Conservation (phyloP, 1,140 invertebrate genomes). For the Lepidurus packardi region DNA sequence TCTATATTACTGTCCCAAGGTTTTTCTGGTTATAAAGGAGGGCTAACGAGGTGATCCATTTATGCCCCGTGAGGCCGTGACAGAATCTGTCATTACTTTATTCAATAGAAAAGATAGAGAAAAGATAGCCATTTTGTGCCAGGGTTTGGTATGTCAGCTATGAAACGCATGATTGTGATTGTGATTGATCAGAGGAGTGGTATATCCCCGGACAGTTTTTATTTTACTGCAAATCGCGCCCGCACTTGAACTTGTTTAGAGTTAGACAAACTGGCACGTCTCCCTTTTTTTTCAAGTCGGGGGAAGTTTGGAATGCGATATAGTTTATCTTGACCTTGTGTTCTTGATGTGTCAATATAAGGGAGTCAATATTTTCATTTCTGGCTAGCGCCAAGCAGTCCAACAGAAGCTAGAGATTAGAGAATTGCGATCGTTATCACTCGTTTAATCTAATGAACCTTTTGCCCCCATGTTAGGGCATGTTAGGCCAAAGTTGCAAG, state of each 20-base stretch:
- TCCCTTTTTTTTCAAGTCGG: neutral
- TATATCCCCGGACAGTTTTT: too few relatives aligned
- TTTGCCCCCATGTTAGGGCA: neutral
- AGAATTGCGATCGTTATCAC: neutral
- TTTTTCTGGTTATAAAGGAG: neutral
- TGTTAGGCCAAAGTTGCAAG: constrained; percentile 2
- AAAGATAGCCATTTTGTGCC: neutral
- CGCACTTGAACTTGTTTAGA: too few relatives aligned
- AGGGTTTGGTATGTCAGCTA: neutral
- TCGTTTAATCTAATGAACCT: neutral
- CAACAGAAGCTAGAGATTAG: neutral
- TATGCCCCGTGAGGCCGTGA: neutral
- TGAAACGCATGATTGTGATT: neutral
- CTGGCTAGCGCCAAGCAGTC: constrained; percentile 7
- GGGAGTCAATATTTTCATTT: neutral
- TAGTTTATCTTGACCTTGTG: constrained; percentile 15
- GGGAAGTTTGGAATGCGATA: neutral
- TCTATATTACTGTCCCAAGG: neutral
- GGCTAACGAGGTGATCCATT: constrained; percentile 7
- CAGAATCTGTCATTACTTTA: constrained; percentile 1
- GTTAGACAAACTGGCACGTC: too few relatives aligned
- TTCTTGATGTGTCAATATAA: neutral
- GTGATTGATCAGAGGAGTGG: too few relatives aligned
- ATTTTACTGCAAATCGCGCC: too few relatives aligned
- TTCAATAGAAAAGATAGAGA: neutral